Base-by-base conservation (phyloP, 2,113 vertebrate species). In the Cranoglanis bouderius region DNA sequence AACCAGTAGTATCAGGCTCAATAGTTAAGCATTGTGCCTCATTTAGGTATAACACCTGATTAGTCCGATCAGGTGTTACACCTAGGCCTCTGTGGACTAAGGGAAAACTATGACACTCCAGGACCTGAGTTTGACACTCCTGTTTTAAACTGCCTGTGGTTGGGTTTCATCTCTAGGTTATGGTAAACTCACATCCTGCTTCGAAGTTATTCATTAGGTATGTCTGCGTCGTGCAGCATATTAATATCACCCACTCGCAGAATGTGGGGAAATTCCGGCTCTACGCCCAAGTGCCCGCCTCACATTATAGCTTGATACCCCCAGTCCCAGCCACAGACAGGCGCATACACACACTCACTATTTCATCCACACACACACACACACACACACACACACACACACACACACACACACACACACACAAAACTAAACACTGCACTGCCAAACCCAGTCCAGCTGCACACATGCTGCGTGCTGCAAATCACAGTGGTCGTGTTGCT, bases 251-350 rank as follows among this genome's bases (percentile, higher is more conserved):
- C 91, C 91, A 91, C 89, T 82, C 94, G 90, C 90, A 88, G 92
- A 90, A 93, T 90, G 91, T 89, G 65, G 95, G 95, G 96, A 91
- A 95, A 95, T 96, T 96, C 95, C 95, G 88, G 88, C 93, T 91
- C 85, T 92, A 94, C 94, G 94, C 89, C 89, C 77, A 94, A 95
- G 93, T 94, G 94, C 93, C 93, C 94, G 93, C 93, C 93, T 94
- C 93, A 93, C 92, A 93, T 94, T 93, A 92, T 93, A 88, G 70
- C 21, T 82, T 88, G 75, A 91, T 89, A 88, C 85, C 83, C 80
- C 86, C 72, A 84, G 55, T 85, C 80, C 53, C 82, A 85, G 85
- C 67, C 32, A 40, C 75, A 72, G 65, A 84, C 75, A 55, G 18
- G 55, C 63, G 13, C 55, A 80, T 84, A 80, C 81, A 38, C 81